These are phyloP conservation scores for Ctenodactylus gundi DNA, from an alignment of 2,113 vertebrate genomes.

Conservation along the genomic window DNA sequence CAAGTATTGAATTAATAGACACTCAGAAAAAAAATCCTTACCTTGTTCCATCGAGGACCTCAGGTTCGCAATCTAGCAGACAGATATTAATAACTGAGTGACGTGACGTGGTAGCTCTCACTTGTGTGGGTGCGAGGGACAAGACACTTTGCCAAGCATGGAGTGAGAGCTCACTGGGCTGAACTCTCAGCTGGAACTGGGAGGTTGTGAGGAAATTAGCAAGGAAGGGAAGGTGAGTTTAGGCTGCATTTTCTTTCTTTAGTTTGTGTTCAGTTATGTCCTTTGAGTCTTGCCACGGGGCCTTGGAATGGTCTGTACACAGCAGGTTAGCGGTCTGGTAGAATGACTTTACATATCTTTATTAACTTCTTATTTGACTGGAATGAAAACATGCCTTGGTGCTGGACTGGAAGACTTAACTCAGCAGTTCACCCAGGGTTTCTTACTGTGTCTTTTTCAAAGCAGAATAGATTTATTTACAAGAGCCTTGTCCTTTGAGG, in stretches of 20 bases:
- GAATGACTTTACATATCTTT: background rate
- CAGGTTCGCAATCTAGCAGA: background rate
- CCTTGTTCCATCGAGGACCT: background rate
- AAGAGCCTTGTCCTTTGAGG: constrained; percentile 19
- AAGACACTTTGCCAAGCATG: background rate
- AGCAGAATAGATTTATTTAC: constrained; percentile 8
- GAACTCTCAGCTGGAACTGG: background rate
- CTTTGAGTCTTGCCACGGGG: constrained; percentile 3
- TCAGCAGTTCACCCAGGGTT: background rate
- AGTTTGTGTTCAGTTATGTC: background rate
- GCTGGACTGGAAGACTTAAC: background rate
- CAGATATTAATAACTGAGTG: background rate
- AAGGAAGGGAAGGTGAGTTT: background rate
- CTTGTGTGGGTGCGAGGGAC: background rate
- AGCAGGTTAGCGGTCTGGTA: background rate
- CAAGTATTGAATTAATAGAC: background rate
- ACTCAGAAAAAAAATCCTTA: background rate
- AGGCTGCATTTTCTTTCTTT: background rate
- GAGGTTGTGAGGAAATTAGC: background rate
- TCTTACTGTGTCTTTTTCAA: background rate
- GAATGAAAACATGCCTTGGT: constrained; percentile 27
- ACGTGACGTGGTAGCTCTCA: background rate
- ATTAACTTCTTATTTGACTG: constrained; percentile 20
- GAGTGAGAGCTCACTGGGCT: background rate
- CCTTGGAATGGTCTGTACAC: background rate